phyloP scores from a whole-genome alignment of 2,888 invertebrate species.

The Lithosia quadra region DNA sequence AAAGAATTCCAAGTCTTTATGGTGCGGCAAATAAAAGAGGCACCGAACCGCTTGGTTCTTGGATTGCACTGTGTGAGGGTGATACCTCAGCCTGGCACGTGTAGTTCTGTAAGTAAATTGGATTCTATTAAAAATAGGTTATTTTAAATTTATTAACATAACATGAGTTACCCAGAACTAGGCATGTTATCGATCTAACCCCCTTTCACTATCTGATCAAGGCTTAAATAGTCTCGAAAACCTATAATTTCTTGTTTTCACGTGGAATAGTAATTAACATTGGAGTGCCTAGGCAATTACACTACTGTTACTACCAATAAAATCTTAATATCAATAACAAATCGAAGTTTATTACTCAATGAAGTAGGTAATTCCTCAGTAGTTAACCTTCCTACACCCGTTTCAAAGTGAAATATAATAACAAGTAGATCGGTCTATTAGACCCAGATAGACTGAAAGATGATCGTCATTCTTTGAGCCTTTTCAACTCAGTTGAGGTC shows the following conservation, averaged over 20 bases:
- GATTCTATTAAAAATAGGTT: too few species aligned
- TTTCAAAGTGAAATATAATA: background rate
- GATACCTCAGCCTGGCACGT: too few species aligned
- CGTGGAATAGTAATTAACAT: conserved; percentile 4
- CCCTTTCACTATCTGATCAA: background rate
- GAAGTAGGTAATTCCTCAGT: conserved; percentile 27
- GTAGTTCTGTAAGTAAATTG: too few species aligned
- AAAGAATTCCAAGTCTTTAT: too few species aligned
- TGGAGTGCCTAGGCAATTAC: background rate
- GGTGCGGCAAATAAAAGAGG: too few species aligned
- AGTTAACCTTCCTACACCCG: conserved; percentile 8
- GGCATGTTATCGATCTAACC: background rate
- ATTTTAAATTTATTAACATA: too few species aligned
- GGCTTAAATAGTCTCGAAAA: background rate
- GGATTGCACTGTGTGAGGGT: too few species aligned
- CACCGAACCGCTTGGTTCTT: too few species aligned
- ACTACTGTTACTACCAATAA: background rate
- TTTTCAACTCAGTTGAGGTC: too few species aligned
- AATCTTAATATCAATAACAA: background rate
- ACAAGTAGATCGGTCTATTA: background rate
- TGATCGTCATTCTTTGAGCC: background rate
- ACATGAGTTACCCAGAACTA: too few species aligned
- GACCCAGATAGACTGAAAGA: background rate
- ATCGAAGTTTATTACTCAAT: conserved; percentile 3
- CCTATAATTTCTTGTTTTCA: background rate